Base-by-base conservation (phyloP, 1,140 invertebrate species). In the Drosophila eugracilis region DNA sequence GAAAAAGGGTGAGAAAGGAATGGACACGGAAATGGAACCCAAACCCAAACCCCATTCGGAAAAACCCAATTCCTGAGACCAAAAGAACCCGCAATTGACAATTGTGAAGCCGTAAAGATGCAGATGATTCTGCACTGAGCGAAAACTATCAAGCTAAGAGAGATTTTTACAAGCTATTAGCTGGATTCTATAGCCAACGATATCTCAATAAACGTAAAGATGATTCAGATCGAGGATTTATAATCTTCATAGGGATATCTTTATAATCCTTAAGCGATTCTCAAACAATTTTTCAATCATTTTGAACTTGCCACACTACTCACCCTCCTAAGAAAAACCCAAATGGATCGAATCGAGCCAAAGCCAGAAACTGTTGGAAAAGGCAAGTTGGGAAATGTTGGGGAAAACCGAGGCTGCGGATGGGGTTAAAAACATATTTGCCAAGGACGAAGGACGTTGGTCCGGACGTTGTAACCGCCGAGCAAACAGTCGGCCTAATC, bases 401-500 rank as follows among this genome's bases (percentile, higher is more conserved):
- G 63, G 65, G 17, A 42, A 32, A 28, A 17, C 26, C 26, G 47
- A 44, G 21, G 26, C 32, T 17, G 36, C 19, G 41, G 67, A 30
- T 47, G 28, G 67, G 69, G 54, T 50, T 59, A 72, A 39, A 75
- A 76, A 76, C 63, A 69, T 84, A 84, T 85, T 84, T 86, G 39
- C 60, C 53, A 72, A 86, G 76, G 80, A 67, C 62, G 57, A 72
- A 86, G 76, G 80, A 67, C 62, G 57, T 34, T 49, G 66, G 53
- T 66, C 45, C 45, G 71, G 71, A 71, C 54, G 37, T 21, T 28
- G 69, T 72, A 74, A 85, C 81, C 81, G 57, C 76, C 80, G 50
- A 72, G 76, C 80, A 85, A 85, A 86, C 80, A 85, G 78, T 58
- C 54, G 62, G 81, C 73, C 72, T 81, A 86, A 85, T 85, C 80